Evolutionary conservation across 2,113 vertebrate genomes (phyloP).

Genomic region (Protobothrops flavoviridis): DNA sequence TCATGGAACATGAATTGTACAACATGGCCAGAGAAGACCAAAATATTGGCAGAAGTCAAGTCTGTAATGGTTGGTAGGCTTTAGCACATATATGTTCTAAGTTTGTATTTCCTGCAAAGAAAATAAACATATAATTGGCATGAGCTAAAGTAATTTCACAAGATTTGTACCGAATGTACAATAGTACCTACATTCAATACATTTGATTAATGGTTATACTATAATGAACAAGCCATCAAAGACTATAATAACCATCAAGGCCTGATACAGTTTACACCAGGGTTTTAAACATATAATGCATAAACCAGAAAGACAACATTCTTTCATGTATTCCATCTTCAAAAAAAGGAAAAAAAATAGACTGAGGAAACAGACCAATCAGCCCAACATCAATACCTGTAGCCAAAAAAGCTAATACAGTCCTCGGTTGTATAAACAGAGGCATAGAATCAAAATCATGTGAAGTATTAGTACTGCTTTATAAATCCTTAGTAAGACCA

Average conservation of each 20-base stretch:
- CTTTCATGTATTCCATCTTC: background rate
- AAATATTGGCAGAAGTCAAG: constrained; percentile 40
- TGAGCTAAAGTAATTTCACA: constrained; percentile 28
- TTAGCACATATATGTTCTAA: constrained; percentile 48
- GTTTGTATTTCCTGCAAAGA: constrained; percentile 55
- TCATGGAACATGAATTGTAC: constrained; percentile 71
- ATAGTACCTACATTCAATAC: background rate
- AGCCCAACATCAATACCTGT: background rate
- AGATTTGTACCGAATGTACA: constrained; percentile 12
- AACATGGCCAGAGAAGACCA: constrained; percentile 67
- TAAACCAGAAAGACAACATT: background rate
- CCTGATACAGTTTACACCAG: background rate
- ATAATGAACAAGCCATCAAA: background rate
- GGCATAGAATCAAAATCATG: no score
- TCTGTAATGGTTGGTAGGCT: constrained; percentile 41
- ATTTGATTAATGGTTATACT: background rate
- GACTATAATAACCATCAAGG: background rate
- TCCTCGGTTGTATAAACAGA: no score
- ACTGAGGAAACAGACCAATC: background rate
- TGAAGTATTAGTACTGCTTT: no score
- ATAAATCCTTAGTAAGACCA: no score
- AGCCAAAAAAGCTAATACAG: no score
- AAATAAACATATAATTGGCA: constrained; percentile 51
- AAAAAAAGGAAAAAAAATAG: background rate
- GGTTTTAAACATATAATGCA: background rate